These are phyloP conservation scores for Dynastes grantii DNA, from an alignment of 2,888 invertebrate species.

Conservation along the genomic window DNA sequence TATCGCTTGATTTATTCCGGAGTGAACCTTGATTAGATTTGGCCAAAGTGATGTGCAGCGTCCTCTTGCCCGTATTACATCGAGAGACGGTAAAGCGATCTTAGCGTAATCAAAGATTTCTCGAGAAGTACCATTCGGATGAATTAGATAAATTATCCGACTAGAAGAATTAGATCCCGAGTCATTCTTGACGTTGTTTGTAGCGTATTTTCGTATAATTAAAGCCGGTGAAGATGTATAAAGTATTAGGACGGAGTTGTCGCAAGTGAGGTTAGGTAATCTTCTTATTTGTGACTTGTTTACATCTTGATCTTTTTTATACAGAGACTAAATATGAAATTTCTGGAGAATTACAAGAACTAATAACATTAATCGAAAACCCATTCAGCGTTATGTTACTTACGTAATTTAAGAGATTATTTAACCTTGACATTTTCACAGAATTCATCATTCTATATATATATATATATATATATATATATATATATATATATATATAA, in stretches of 20 bases:
- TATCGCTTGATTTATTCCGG: slow-evolving; percentile 11
- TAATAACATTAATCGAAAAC: not conserved
- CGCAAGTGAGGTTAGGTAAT: too few relatives aligned
- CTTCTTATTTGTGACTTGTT: too few relatives aligned
- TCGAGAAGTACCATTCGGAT: not conserved
- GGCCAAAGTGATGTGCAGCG: not conserved
- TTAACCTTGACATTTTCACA: too few relatives aligned
- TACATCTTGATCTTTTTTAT: too few relatives aligned
- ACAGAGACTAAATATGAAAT: too few relatives aligned
- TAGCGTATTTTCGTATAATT: not conserved
- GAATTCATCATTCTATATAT: too few relatives aligned
- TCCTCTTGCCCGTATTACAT: not conserved
- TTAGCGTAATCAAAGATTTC: not conserved
- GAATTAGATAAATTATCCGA: not conserved
- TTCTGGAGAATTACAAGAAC: too few relatives aligned
- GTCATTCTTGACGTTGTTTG: not conserved
- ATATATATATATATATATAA: too few relatives aligned
- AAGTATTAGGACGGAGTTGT: too few relatives aligned
- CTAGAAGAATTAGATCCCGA: not conserved
- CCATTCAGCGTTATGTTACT: too few relatives aligned
- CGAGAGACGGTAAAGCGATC: not conserved
- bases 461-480: too few relatives aligned
- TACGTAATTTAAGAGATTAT: too few relatives aligned
- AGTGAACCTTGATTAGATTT: slow-evolving; percentile 7
- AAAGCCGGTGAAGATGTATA: not conserved